These are phyloP conservation scores for Platycheirus rosarum DNA, from an alignment of 2,888 invertebrate species.

Conservation along the genomic window DNA sequence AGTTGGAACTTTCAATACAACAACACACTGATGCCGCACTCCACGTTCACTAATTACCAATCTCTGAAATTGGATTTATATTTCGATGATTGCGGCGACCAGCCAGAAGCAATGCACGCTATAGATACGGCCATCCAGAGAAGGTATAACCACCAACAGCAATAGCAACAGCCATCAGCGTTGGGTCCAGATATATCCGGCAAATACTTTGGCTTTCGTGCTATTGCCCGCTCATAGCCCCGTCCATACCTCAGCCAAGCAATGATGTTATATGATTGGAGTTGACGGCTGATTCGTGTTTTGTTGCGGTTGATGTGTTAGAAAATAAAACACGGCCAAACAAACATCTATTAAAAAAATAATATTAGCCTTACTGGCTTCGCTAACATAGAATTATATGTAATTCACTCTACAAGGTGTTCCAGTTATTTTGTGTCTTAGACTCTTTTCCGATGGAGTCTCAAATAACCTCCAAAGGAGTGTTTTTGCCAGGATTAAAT, in stretches of 20 bases:
- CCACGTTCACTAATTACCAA: conserved; percentile 68
- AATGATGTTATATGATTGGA: conserved; percentile 49
- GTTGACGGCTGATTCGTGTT: conserved; percentile 64
- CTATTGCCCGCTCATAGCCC: conserved; percentile 6
- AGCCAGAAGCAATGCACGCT: conserved; percentile 37
- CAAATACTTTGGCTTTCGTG: conserved; percentile 8
- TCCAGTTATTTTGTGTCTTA: too few species aligned
- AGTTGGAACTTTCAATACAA: background rate
- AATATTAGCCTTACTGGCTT: conserved; percentile 14
- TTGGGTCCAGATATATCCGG: conserved; percentile 23
- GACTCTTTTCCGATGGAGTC: too few species aligned
- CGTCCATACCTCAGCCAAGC: background rate
- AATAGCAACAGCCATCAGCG: background rate
- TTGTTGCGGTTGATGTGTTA: conserved; percentile 37
- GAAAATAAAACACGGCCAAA: conserved; percentile 22
- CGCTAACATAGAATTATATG: background rate
- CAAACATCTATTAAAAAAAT: conserved; percentile 5
- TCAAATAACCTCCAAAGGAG: too few species aligned
- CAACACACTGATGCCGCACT: conserved; percentile 16
- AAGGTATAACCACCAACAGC: background rate
- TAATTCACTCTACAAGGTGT: conserved; percentile 8
- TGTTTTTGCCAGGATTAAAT: too few species aligned
- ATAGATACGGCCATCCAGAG: conserved; percentile 18
- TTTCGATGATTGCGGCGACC: conserved; percentile 63
- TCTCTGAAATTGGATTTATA: conserved; percentile 69